A percentile compares a stretch with the other conserved stretches of the same genome.
Evolutionary conservation across 2,888 invertebrate genomes (phyloP).

Genomic region (Dynastes grantii): DNA sequence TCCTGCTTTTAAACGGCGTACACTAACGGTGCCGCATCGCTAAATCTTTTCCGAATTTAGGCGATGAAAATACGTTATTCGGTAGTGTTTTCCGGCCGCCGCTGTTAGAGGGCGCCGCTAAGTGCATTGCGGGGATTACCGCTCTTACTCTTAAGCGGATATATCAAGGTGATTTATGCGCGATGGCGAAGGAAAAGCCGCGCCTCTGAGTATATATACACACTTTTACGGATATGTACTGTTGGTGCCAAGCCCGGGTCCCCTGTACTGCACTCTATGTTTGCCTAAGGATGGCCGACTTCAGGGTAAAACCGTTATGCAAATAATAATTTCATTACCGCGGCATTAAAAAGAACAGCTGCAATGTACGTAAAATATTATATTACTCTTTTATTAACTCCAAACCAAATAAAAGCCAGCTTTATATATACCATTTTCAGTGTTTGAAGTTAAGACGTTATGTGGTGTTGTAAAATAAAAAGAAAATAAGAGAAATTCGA

Average conservation of each 20-base stretch:
- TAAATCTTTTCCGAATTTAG: conserved; percentile 14
- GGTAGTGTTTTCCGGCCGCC: conserved; percentile 49
- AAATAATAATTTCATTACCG: conserved; percentile 65
- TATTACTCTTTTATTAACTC: conserved; percentile 58
- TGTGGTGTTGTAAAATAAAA: background rate
- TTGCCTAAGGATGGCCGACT: conserved; percentile 24
- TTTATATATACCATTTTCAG: conserved; percentile 5
- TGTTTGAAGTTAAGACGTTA: background rate
- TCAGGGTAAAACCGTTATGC: conserved; percentile 60
- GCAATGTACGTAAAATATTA: conserved; percentile 61
- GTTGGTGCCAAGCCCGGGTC: background rate
- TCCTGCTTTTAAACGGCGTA: background rate
- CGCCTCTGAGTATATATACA: conserved; percentile 50
- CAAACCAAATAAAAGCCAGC: conserved; percentile 32
- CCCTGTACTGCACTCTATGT: too few species aligned
- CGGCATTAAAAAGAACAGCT: conserved; percentile 63
- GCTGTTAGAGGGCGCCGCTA: conserved; percentile 10
- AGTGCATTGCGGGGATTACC: conserved; percentile 57
- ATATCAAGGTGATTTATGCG: conserved; percentile 63
- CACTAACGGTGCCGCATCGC: background rate
- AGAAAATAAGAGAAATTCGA: background rate
- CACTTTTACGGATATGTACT: conserved; percentile 6
- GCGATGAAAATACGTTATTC: conserved; percentile 19
- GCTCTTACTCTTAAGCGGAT: conserved; percentile 57
- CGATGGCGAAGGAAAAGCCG: conserved; percentile 58